Evolutionary conservation across 2,113 vertebrate genomes (phyloP).

Genomic region (Archilochus colubris): DNA sequence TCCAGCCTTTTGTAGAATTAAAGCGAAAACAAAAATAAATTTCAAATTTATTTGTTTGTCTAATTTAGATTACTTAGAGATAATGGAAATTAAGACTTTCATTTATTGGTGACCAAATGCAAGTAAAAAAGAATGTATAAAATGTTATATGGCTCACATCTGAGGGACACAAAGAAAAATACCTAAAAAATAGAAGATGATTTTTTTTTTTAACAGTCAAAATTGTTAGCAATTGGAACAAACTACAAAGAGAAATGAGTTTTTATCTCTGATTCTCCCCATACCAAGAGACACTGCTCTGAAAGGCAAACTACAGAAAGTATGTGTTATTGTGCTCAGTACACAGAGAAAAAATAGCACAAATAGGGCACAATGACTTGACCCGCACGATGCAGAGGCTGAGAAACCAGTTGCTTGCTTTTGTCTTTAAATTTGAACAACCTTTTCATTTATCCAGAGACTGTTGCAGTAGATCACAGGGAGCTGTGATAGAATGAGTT

Average conservation of each 20-base stretch:
- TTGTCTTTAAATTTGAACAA: neutral
- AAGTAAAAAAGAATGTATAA: neutral
- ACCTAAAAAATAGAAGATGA: fast-evolving
- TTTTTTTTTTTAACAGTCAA: neutral
- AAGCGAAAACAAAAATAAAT: neutral
- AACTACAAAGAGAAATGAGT: neutral
- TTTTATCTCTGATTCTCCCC: neutral
- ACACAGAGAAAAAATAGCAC: neutral
- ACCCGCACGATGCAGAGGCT: neutral
- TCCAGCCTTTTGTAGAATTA: neutral
- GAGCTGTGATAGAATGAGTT: neutral
- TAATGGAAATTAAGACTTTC: neutral
- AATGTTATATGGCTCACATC: neutral
- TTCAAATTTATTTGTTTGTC: neutral
- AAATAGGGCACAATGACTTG: fast-evolving
- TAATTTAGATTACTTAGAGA: neutral
- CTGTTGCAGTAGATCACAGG: neutral
- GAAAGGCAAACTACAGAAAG: neutral
- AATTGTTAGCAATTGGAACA: neutral
- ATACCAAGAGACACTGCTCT: neutral
- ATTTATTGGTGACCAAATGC: neutral
- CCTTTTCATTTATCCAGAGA: neutral
- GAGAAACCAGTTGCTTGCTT: neutral
- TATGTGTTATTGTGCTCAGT: neutral
- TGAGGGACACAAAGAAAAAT: neutral